Percentiles rank a stretch among this genome's conserved stretches.
Evolutionary conservation across 2,888 invertebrate genomes (phyloP).

Genomic region (Amphimallon solstitiale): DNA sequence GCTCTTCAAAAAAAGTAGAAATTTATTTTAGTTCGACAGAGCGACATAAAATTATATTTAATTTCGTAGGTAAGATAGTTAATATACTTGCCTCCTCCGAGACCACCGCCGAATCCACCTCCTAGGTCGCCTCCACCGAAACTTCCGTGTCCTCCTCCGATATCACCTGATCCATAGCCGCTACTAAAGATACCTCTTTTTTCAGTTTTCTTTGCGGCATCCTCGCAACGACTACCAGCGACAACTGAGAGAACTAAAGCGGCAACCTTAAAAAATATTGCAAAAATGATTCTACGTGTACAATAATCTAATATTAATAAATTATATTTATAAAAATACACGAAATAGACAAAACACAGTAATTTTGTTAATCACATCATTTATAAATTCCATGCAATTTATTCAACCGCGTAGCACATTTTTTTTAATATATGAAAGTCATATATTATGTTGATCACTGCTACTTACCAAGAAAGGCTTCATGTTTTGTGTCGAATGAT

Average conservation of each 20-base stretch:
- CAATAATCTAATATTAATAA: no score
- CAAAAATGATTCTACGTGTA: no score
- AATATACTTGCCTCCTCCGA: constrained; percentile 22
- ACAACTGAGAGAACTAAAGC: constrained; percentile 50
- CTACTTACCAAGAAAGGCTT: constrained; percentile 41
- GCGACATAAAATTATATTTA: no score
- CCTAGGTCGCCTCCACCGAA: constrained; percentile 23
- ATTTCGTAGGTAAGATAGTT: no score
- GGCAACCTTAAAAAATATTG: constrained; percentile 53
- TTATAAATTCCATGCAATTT: no score
- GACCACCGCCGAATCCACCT: constrained; percentile 23
- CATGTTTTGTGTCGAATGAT: constrained; percentile 43
- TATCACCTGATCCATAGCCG: constrained; percentile 36
- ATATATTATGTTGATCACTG: constrained; percentile 1
- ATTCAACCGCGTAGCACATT: no score
- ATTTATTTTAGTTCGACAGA: no score
- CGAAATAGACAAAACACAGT: no score
- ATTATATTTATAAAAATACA: no score
- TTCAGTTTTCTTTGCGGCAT: constrained; percentile 38
- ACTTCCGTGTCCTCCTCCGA: constrained; percentile 34
- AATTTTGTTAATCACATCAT: no score
- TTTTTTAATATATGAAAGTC: no score
- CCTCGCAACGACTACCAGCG: constrained; percentile 43
- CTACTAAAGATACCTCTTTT: constrained; percentile 45
- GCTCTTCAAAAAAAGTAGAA: no score